Conservation (phyloP, 2,888 invertebrate species). For the Brenthis daphne region DNA sequence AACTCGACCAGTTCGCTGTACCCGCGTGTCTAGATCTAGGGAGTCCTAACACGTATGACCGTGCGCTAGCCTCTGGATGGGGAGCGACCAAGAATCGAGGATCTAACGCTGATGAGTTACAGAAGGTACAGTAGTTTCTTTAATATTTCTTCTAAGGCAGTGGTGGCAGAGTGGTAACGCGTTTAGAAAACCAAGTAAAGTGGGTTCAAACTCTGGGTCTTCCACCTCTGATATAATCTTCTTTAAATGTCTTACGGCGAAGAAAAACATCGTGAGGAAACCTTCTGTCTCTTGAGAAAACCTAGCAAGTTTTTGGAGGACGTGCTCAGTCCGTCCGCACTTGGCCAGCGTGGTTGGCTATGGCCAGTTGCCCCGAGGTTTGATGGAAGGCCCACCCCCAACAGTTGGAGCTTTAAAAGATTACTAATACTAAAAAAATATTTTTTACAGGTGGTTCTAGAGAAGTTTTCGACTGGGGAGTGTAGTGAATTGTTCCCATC, state of each 20-base stretch:
- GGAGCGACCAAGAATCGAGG: conserved; percentile 49
- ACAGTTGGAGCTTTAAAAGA: not conserved
- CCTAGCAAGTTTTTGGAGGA: no score
- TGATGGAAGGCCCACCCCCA: no score
- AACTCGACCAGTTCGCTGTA: conserved; percentile 47
- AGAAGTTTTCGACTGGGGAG: conserved; percentile 49
- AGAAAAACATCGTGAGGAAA: no score
- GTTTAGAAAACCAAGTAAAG: not conserved
- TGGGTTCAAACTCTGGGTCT: not conserved
- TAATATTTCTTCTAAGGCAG: not conserved
- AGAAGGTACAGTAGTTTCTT: conserved; percentile 50
- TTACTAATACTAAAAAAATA: not conserved
- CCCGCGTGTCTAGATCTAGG: conserved; percentile 58
- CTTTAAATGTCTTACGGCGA: no score
- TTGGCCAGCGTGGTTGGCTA: no score
- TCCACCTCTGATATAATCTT: no score
- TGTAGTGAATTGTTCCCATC: conserved; percentile 46
- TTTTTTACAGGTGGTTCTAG: conserved; percentile 50
- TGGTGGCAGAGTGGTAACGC: no score
- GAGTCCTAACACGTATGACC: conserved; percentile 36
- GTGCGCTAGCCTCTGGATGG: conserved; percentile 58
- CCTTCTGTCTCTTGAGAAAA: no score
- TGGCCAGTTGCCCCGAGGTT: no score
- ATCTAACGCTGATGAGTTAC: conserved; percentile 47
- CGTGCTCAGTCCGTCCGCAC: no score